Base-by-base conservation (phyloP, 2,888 invertebrate genomes). In the Timema cristinae region DNA sequence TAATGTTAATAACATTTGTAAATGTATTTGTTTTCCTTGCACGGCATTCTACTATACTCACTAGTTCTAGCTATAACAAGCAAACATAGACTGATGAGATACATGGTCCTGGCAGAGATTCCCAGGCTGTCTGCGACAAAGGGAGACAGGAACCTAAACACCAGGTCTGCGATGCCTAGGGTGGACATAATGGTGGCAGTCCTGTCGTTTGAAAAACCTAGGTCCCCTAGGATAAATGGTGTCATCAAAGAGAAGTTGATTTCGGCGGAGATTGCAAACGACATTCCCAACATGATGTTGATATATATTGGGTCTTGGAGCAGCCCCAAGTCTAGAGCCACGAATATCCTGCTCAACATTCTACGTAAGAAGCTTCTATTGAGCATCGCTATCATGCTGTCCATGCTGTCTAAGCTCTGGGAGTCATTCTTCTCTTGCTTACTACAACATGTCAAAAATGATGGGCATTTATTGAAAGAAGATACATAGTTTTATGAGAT, bases 261-360 rank as follows among this genome's bases (percentile, higher is more conserved):
- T 79, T 91, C 91, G 0, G 89, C 89, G 77, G 89, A 89, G 9
- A 89, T 84, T 0, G 90, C 90, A 52, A 90, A 79, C 0, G 90
- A 88, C 79, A 91, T 82, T 15, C 91, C 91, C 66, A 90, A 73
- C 83, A 90, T 85, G 74, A 91, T 88, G 77, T 88, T 90, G 0
- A 90, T 85, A 78, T 89, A 91, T 76, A 88, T 83, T 48, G 88
- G 87, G 81, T 91, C 90, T 74, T 82, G 85, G 13, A 91, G 80
- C 63, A 91, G 82, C 59, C 86, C 87, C 69, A 91, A 81, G 80
- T 90, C 91, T 32, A 32, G 32, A 32, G 32, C 32, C 32, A 32
- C 32, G 32, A 32, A 32, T 32, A 32, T 32, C 32, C 32, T 32
- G 32, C 32, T 32, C 32, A 32, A 32, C 32, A 32, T 32, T 32